Base-by-base conservation (phyloP, 2,888 invertebrate genomes). In the Chalcosyrphus nemorum region DNA sequence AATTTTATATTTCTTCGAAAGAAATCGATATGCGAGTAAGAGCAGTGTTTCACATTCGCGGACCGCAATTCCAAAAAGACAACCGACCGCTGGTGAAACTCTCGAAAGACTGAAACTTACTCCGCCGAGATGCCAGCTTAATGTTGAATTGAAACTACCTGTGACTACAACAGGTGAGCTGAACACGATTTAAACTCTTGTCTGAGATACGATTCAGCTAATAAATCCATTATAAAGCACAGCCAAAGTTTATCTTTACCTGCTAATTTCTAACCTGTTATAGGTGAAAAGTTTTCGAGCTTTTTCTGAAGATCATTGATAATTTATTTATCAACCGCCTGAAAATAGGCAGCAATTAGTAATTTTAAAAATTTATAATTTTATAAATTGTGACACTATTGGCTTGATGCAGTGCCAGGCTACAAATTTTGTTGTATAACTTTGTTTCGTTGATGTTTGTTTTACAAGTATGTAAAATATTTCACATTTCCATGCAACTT, bases 31-130 rank as follows among this genome's bases (percentile, higher is more conserved):
- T 45, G n/a, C 50, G 54, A 54, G 47, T 45, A 15, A 57, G 54
- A 54, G 47, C 24, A 68, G 57, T 13, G 61, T 72, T 71, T 70
- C 57, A 84, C 63, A 35, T 38, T n/a, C 68, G 50, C 78, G 72
- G 68, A 65, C 32, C 68, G 74, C 38, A 65, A 50, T 15, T 59
- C 32, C 1, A 2, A 32, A 50, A 38, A 52, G 47, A 65, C 74
- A 75, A 84, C 84, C 84, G 80, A 84, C 68, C 74, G 65, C 68
- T 74, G 57, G 74, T 75, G 45, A 75, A 84, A 78, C 70, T 63
- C 38, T 29, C 68, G 74, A 74, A 70, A 52, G 27, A 84, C 84
- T 84, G 65, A 84, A 61, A 50, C 5, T 7, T 32, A 41, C 11
- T 65, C 17, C 6, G 43, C 45, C 74, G 63, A 63, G 68, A 70